Evolutionary conservation across 1,140 invertebrate genomes (phyloP).

Genomic region (Zaprionus ornatus): DNA sequence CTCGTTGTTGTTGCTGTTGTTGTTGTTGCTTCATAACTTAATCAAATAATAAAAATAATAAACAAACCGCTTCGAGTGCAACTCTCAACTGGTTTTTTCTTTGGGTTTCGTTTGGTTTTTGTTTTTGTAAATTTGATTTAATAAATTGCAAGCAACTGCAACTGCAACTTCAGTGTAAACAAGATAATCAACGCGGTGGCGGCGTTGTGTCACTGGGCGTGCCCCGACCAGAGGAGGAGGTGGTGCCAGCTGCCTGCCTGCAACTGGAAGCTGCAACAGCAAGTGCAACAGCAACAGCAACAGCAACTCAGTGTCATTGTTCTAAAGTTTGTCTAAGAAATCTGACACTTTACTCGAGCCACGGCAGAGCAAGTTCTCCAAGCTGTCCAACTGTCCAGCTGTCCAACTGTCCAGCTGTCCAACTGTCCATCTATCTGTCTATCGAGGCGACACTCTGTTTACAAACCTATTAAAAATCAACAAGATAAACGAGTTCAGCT

Average conservation of each 20-base stretch:
- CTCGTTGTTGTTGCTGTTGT: conserved; percentile 30
- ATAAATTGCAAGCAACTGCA: conserved; percentile 65
- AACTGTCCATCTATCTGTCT: not conserved
- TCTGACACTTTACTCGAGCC: conserved; percentile 59
- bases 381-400: not conserved
- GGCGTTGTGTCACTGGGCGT: conserved; percentile 31
- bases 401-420: too few species aligned
- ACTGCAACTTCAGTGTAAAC: conserved; percentile 68
- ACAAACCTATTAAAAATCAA: conserved; percentile 33
- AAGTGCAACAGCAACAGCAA: not conserved
- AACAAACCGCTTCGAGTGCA: conserved; percentile 51
- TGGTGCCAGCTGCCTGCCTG: too few species aligned
- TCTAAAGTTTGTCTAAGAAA: conserved; percentile 73
- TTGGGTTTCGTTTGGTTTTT: conserved; percentile 17
- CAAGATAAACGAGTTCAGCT: conserved; percentile 15
- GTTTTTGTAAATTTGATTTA: conserved; percentile 69
- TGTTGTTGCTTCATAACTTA: conserved; percentile 61
- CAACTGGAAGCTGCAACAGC: too few species aligned
- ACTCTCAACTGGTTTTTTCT: conserved; percentile 57
- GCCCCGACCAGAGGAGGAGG: not conserved
- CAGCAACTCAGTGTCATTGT: conserved; percentile 58
- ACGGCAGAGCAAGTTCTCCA: conserved; percentile 30
- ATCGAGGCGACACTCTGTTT: conserved; percentile 25
- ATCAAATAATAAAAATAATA: conserved; percentile 72
- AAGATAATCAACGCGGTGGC: conserved; percentile 69